Evolutionary conservation across 2,888 invertebrate genomes (phyloP).

Genomic region (Drosophila pseudotakahashii): DNA sequence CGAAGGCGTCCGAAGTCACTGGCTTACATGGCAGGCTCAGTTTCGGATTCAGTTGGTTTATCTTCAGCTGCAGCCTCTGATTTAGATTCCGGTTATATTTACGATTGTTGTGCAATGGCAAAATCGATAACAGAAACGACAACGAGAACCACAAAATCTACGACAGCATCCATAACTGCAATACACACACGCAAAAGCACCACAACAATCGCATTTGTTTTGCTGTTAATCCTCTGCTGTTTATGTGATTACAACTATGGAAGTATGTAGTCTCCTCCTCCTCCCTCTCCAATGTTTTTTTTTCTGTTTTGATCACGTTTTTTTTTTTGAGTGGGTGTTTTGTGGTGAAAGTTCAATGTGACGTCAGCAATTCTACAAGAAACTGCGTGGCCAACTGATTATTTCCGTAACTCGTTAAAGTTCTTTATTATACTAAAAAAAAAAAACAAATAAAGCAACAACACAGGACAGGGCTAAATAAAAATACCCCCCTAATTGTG

Average conservation of each 20-base stretch:
- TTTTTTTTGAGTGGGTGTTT: slow-evolving; percentile 5
- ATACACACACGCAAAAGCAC: slow-evolving; percentile 64
- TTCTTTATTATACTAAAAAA: not conserved
- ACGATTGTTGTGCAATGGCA: slow-evolving; percentile 74
- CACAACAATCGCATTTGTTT: slow-evolving; percentile 63
- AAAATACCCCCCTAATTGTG: not conserved
- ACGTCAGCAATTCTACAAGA: not conserved
- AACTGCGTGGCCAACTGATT: not conserved
- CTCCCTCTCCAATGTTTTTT: not conserved
- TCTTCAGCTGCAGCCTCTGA: slow-evolving; percentile 20
- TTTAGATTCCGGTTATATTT: slow-evolving; percentile 32
- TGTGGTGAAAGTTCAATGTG: slow-evolving; percentile 14
- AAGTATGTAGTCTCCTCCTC: slow-evolving; percentile 53
- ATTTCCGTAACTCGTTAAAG: not conserved
- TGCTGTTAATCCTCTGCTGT: slow-evolving; percentile 75
- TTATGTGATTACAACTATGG: slow-evolving; percentile 76
- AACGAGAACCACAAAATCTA: slow-evolving; percentile 14
- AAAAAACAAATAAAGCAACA: not conserved
- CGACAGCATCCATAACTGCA: slow-evolving; percentile 35
- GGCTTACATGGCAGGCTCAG: slow-evolving; percentile 22
- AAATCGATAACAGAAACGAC: slow-evolving; percentile 59
- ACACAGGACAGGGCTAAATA: not conserved
- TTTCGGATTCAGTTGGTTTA: slow-evolving; percentile 12
- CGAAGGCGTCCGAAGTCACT: slow-evolving; percentile 12
- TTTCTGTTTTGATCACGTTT: slow-evolving; percentile 4